Percentiles rank a stretch among this genome's conserved stretches.
phyloP scores from a whole-genome alignment of 2,888 invertebrate species.

The Lapara coniferarum region DNA sequence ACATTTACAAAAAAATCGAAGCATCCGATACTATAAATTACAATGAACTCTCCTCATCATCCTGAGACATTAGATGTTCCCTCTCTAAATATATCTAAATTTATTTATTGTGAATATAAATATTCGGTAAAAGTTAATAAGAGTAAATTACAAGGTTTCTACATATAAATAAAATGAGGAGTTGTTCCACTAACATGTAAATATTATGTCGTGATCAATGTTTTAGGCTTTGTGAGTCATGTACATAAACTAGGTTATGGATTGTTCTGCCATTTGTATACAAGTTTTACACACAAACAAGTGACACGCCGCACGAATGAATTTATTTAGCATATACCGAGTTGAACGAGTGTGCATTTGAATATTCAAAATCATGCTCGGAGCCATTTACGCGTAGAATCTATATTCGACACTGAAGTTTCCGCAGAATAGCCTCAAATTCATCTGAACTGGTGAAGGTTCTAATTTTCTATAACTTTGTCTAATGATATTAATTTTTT shows the following conservation, averaged over 20 bases:
- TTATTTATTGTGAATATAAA: too few species aligned
- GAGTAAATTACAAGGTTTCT: too few species aligned
- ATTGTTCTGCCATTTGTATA: neutral
- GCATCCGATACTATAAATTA: too few species aligned
- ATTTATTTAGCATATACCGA: neutral
- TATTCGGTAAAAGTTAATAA: too few species aligned
- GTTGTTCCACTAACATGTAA: neutral
- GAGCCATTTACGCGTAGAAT: conserved; percentile 45
- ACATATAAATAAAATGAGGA: too few species aligned
- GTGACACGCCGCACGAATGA: neutral
- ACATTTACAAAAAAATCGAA: too few species aligned
- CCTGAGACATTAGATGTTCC: too few species aligned
- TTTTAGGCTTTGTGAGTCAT: neutral
- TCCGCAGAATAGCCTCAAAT: conserved; percentile 45
- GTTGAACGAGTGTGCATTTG: conserved; percentile 35
- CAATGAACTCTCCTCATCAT: too few species aligned
- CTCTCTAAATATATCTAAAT: too few species aligned
- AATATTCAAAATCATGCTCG: conserved; percentile 48
- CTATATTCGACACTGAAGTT: conserved; percentile 43
- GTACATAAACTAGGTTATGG: conserved; percentile 11
- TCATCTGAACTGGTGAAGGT: conserved; percentile 36
- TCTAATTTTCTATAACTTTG: conserved; percentile 37
- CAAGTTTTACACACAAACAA: neutral
- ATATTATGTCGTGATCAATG: neutral
- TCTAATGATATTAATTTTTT: conserved; percentile 25